These are phyloP conservation scores for Neopelma chrysocephalum DNA, from an alignment of 2,797 vertebrate genomes.

Conservation along the genomic window DNA sequence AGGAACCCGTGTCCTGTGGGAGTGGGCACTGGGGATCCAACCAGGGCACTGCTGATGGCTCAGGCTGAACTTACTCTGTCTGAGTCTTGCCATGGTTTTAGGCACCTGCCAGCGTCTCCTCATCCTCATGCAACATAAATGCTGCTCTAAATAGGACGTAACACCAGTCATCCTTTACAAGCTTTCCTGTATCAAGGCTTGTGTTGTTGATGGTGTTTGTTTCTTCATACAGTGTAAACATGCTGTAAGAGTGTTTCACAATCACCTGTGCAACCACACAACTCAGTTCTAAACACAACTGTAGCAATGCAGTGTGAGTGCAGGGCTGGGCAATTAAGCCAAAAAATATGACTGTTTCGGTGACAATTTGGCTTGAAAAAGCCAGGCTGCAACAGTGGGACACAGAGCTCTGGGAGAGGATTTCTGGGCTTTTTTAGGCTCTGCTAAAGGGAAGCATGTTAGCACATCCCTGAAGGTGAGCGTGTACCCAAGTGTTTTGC, in stretches of 20 bases:
- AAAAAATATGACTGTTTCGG: neutral
- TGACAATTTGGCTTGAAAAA: neutral
- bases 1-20: neutral
- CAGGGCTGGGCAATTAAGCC: neutral
- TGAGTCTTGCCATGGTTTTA: neutral
- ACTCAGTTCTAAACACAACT: neutral
- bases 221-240: neutral
- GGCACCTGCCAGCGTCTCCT: neutral
- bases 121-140: neutral
- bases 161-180: neutral
- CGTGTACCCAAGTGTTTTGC: neutral
- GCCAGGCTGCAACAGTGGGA: neutral
- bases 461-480: neutral
- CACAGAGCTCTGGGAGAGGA: neutral
- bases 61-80: neutral
- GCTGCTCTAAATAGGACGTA: fast-evolving
- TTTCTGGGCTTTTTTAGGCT: neutral
- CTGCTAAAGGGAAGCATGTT: neutral
- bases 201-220: fast-evolving
- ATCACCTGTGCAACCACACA: neutral
- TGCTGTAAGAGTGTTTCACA: neutral
- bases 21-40: neutral
- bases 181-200: neutral
- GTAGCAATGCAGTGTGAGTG: fast-evolving
- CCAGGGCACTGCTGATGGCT: fast-evolving